Evolutionary conservation across 2,888 invertebrate species (phyloP), one percentile per base, ranked within the genome.

Genomic region (Tribolium freemani): DNA sequence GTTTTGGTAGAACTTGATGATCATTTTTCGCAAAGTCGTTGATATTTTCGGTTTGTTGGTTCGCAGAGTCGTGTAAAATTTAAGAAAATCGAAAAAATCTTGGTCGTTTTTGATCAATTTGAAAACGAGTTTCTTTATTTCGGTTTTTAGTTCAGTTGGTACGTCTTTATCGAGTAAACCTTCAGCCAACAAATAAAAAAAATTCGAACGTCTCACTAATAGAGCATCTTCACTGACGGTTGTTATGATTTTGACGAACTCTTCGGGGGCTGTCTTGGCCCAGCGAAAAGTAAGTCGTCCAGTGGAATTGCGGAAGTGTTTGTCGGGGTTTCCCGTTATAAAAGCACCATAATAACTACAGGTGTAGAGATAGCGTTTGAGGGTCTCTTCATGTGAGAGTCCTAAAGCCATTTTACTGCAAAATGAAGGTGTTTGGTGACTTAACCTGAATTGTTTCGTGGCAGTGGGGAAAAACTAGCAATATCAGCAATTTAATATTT

Each of bases 1-100:
- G 1, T 85, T 87, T 13, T 86, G 82, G 82, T 94, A 94, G 93
- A 93, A 94, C 4, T 88, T 86, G 61, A 86, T 86, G 13, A 94
- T 87, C 67, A 89, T 88, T 75, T 88, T 90, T 76, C 91, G 89
- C 88, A 93, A 75, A n/a, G 77, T 74, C 26, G 78, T 78, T 11
- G 80, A 74, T n/a, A 83, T 64, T 73, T 78, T 80, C 5, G 66
- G 51, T 26, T 72, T 73, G 8, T 76, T 74, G 6, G 20, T 67
- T 46, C 67, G 67, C 8, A 68, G 50, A 2, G 6, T 50, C 5
- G 82, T 80, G 77, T 56, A 80, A 64, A 77, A 83, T 75, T 82
- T 82, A 26, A 84, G 78, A 72, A 85, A 87, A 54, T 76, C 77
- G 72, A 82, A 85, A 54, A 83, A 84, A 31, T 84, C 86, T 76